A percentile compares a stretch with the other conserved stretches of the same genome.
Conservation (phyloP, 1,140 invertebrate genomes). For the Solenopsis invicta region DNA sequence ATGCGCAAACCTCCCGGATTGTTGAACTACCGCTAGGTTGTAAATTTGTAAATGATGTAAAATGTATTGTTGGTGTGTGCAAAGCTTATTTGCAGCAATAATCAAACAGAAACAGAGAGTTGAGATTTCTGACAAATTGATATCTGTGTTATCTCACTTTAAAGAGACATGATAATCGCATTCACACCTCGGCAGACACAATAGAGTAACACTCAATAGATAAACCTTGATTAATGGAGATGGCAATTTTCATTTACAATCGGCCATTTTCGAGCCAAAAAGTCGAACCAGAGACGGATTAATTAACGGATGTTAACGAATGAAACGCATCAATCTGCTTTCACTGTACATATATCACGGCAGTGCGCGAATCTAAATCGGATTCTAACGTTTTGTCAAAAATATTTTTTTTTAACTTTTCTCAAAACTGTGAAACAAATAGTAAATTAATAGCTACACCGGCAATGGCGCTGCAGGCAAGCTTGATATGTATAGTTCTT, state of each 20-base stretch:
- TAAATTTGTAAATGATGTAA: not conserved
- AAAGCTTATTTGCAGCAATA: not conserved
- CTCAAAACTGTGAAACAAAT: not conserved
- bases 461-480: not conserved
- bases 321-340: not conserved
- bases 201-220: slow-evolving; percentile 29
- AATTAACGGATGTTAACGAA: slow-evolving; percentile 49
- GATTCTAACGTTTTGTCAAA: not conserved
- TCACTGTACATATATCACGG: not conserved
- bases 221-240: slow-evolving; percentile 65
- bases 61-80: not conserved
- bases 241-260: slow-evolving; percentile 65
- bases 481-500: not conserved
- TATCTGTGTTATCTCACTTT: slow-evolving; percentile 50
- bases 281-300: slow-evolving; percentile 9
- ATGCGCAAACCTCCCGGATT: not conserved
- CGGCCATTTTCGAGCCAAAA: slow-evolving; percentile 4
- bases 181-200: slow-evolving; percentile 18
- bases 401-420: not conserved
- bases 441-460: not conserved
- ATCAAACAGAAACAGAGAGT: slow-evolving; percentile 32
- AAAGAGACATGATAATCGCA: slow-evolving; percentile 34
- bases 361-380: not conserved
- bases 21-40: not conserved
- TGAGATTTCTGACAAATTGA: slow-evolving; percentile 49